Base-by-base conservation (phyloP, 2,797 vertebrate species). In the Notolepis coatsorum region DNA sequence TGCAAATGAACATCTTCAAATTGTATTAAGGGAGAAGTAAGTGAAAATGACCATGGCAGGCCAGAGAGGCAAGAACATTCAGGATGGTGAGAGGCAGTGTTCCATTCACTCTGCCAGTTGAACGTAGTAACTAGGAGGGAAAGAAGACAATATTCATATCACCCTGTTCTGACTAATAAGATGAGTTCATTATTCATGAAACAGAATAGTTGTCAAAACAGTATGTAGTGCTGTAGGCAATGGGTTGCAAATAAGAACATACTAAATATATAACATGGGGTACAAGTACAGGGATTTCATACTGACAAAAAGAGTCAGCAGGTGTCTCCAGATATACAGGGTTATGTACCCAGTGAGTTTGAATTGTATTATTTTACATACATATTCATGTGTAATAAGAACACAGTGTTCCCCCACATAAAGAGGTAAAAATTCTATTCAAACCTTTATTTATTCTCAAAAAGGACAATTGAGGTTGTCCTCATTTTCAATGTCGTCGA, bases 1-100 rank as follows among this genome's bases (percentile, higher is more conserved):
- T 9, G 21, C 20, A 45, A 35, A 8, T 35, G 31, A 9, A 35
- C 2, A n/a, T 37, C 35, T 37, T 37, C 12, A 18, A 20, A 60
- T 2, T 20, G 3, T 54, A 50, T 15, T 31, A 17, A 31, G 28
- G 31, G 18, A 50, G 9, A 27, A 61, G 21, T 45, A 0, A 20
- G 18, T 31, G 42, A 38, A 43, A 30, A 91, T 90, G 90, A 99
- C 98, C 98, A 5, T 96, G 98, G 79, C 98, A 99, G 12, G 98
- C 97, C 50, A 98, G 93, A 17, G 97, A 99, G 54, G 97, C 95
- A 12, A 99, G 82, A 45, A 99, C 95, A 86, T 96, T 97, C 67
- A 95, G 89, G 65, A 98, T 93, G 0, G 96, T 96, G 68, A 97
- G 89, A 46, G 98, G 97, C 62, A 99, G 76, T 1, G 93, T 91